These are phyloP conservation scores for Apistogramma diplotaenia DNA, from an alignment of 2,113 vertebrate species.

Conservation along the genomic window DNA sequence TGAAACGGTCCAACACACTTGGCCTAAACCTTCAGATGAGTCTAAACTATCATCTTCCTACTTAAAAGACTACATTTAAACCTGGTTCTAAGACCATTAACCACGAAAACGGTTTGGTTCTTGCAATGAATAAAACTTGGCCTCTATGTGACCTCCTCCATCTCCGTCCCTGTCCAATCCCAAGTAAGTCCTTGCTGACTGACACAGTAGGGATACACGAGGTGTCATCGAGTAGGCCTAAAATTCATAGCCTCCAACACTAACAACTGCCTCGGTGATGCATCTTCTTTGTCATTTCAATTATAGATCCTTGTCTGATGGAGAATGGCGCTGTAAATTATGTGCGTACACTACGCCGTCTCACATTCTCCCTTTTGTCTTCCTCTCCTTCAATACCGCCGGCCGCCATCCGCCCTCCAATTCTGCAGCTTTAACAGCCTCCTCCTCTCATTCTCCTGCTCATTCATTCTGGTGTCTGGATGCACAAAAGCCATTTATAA, in stretches of 20 bases:
- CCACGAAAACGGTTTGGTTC: not conserved
- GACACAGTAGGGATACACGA: conserved; percentile 43
- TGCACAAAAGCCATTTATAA: conserved; percentile 60
- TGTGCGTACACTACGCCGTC: conserved; percentile 34
- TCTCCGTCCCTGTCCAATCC: not conserved
- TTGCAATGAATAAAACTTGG: not conserved
- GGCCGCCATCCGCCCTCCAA: not conserved
- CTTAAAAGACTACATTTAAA: not conserved
- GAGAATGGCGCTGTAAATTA: conserved; percentile 69
- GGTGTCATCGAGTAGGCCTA: conserved; percentile 47
- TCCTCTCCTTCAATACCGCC: not conserved
- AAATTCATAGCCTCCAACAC: conserved; percentile 73
- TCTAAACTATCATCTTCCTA: not conserved
- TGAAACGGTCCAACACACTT: not conserved
- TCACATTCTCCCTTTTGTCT: conserved; percentile 28
- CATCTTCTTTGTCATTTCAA: conserved; percentile 85
- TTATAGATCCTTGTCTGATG: conserved; percentile 81
- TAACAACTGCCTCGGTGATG: conserved; percentile 69
- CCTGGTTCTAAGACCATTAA: not conserved
- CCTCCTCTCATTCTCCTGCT: conserved; percentile 26
- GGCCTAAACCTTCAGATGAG: not conserved
- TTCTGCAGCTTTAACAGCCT: conserved; percentile 26
- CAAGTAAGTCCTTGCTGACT: conserved; percentile 48
- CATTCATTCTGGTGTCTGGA: conserved; percentile 42
- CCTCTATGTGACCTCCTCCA: not conserved